Evolutionary conservation across 2,113 vertebrate species (phyloP).

Genomic region (Ammodytes marinus): DNA sequence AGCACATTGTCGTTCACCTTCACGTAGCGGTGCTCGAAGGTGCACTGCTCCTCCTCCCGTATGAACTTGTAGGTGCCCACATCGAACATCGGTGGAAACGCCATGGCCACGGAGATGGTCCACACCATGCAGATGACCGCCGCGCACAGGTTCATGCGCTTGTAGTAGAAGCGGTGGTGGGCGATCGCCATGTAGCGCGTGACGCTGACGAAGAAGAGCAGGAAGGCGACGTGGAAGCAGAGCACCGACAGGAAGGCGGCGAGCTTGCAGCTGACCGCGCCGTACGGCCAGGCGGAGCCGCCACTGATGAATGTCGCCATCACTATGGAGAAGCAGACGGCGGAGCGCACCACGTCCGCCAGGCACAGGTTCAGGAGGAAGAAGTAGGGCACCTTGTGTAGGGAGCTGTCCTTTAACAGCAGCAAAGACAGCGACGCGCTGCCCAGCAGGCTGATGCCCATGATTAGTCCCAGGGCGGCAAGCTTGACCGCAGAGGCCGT

Average conservation of each 20-base stretch:
- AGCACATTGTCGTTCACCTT: slow-evolving; percentile 96
- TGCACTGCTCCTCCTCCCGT: slow-evolving; percentile 95
- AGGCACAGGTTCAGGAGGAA: slow-evolving; percentile 95
- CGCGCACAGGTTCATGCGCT: slow-evolving; percentile 93
- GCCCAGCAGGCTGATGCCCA: slow-evolving; percentile 91
- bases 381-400: slow-evolving; percentile 94
- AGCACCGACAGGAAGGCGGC: slow-evolving; percentile 94
- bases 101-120: slow-evolving; percentile 96
- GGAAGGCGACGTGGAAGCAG: slow-evolving; percentile 96
- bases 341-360: slow-evolving; percentile 92
- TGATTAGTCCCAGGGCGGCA: slow-evolving; percentile 92
- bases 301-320: slow-evolving; percentile 92
- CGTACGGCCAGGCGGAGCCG: slow-evolving; percentile 89
- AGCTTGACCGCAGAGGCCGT: slow-evolving; percentile 90
- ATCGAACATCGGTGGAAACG: slow-evolving; percentile 95
- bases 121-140: slow-evolving; percentile 95
- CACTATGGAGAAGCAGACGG: slow-evolving; percentile 95
- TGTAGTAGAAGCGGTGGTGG: slow-evolving; percentile 96
- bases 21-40: slow-evolving; percentile 95
- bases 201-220: slow-evolving; percentile 95
- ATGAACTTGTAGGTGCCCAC: slow-evolving; percentile 94
- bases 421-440: slow-evolving; percentile 92
- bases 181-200: slow-evolving; percentile 98
- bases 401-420: slow-evolving; percentile 91
- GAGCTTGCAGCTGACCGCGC: slow-evolving; percentile 92